A percentile compares a stretch with the other conserved stretches of the same genome.
phyloP scores from a whole-genome alignment of 2,113 vertebrate species.

The Mesitornis unicolor region DNA sequence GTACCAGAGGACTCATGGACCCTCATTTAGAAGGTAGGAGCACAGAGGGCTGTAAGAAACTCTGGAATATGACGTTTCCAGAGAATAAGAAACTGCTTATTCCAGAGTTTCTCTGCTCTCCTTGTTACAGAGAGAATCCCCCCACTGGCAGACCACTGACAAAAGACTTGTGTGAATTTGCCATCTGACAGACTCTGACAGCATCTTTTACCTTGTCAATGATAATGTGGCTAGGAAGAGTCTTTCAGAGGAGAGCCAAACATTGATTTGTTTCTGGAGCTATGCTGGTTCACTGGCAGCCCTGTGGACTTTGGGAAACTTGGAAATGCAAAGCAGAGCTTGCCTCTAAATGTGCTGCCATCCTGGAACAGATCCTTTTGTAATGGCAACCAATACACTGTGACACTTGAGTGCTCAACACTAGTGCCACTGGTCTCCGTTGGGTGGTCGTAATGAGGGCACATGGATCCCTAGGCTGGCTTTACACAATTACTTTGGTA shows the following conservation, averaged over 20 bases:
- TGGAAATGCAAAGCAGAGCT: background rate
- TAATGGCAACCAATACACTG: background rate
- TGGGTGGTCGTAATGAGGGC: background rate
- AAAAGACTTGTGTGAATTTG: background rate
- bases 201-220: background rate
- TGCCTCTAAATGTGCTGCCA: background rate
- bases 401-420: fast-evolving
- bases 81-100: background rate
- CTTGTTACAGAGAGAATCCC: background rate
- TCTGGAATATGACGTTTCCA: background rate
- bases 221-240: background rate
- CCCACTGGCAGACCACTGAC: background rate
- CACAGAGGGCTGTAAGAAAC: background rate
- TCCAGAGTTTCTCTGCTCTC: background rate
- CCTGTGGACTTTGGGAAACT: background rate
- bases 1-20: background rate
- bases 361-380: background rate
- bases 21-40: background rate
- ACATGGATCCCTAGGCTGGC: background rate
- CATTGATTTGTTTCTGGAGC: slow-evolving; percentile 19
- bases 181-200: background rate
- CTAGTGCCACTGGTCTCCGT: background rate
- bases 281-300: background rate
- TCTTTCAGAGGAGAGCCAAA: background rate
- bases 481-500: background rate